Conservation (phyloP, 1,140 invertebrate species). For the Galleria mellonella region DNA sequence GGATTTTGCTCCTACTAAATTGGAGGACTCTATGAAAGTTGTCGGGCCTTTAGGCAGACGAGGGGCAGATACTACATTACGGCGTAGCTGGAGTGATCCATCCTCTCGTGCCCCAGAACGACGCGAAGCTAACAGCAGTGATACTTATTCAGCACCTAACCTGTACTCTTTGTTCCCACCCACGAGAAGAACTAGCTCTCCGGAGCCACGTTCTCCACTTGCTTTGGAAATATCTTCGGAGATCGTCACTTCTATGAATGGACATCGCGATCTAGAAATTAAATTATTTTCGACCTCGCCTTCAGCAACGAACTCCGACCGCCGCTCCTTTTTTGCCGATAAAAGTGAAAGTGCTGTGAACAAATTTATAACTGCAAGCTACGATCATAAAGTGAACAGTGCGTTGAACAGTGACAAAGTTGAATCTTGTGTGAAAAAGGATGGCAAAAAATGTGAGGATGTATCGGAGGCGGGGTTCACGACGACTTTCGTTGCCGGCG, state of each 20-base stretch:
- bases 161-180: constrained; percentile 74
- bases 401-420: constrained; percentile 51
- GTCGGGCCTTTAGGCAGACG: constrained; percentile 49
- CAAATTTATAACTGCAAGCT: constrained; percentile 45
- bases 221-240: constrained; percentile 83
- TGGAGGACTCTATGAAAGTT: constrained; percentile 68
- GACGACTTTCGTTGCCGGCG: constrained; percentile 31
- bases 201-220: constrained; percentile 49
- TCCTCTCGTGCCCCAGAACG: constrained; percentile 58
- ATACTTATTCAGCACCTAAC: constrained; percentile 49
- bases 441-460: constrained; percentile 49
- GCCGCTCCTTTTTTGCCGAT: constrained; percentile 60
- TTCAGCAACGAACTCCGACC: constrained; percentile 53
- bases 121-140: constrained; percentile 46
- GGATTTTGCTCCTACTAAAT: constrained; percentile 61
- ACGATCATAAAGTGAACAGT: constrained; percentile 57
- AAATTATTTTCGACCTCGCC: constrained; percentile 81
- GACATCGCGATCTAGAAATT: constrained; percentile 85
- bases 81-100: constrained; percentile 79
- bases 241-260: constrained; percentile 85
- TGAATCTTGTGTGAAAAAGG: constrained; percentile 39
- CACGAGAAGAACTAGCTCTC: constrained; percentile 64
- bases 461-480: constrained; percentile 43
- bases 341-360: constrained; percentile 67
- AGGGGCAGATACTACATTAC: constrained; percentile 65